Conservation (phyloP, 2,797 vertebrate genomes). For the Rhabdophis nuchalis region DNA sequence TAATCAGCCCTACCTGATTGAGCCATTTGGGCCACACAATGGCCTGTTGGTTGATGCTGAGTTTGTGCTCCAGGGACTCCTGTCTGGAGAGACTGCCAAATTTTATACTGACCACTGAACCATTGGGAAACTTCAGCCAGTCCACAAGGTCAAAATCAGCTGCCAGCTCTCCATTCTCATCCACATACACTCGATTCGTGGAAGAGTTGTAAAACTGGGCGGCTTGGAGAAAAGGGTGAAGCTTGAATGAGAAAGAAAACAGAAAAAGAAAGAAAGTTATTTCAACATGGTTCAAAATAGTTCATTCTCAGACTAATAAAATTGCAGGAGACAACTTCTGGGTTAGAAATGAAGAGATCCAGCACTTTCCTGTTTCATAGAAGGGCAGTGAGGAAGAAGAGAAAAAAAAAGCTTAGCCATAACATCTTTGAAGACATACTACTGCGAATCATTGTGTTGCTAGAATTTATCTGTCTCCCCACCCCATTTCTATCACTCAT, state of each 20-base stretch:
- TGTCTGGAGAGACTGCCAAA: neutral
- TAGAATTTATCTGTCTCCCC: neutral
- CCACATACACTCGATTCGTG: neutral
- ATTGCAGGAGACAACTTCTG: neutral
- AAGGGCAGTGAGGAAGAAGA: neutral
- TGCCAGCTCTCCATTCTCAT: neutral
- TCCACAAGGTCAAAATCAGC: neutral
- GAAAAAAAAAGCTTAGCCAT: neutral
- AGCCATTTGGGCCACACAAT: neutral
- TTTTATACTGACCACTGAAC: neutral
- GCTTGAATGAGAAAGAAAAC: neutral
- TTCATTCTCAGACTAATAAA: neutral
- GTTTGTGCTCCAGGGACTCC: neutral
- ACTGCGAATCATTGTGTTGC: neutral
- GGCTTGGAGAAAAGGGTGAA: neutral
- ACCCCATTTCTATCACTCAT: too few species aligned
- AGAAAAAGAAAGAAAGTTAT: neutral
- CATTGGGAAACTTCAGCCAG: neutral
- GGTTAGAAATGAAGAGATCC: neutral
- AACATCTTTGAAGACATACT: neutral
- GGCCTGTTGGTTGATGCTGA: neutral
- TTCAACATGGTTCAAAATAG: neutral
- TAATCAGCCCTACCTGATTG: neutral
- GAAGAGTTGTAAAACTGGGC: neutral
- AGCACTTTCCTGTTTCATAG: neutral